Evolutionary conservation across 64 coral and sea anemone species (phyloP).

Genomic region (Dendronephthya gigantea): DNA sequence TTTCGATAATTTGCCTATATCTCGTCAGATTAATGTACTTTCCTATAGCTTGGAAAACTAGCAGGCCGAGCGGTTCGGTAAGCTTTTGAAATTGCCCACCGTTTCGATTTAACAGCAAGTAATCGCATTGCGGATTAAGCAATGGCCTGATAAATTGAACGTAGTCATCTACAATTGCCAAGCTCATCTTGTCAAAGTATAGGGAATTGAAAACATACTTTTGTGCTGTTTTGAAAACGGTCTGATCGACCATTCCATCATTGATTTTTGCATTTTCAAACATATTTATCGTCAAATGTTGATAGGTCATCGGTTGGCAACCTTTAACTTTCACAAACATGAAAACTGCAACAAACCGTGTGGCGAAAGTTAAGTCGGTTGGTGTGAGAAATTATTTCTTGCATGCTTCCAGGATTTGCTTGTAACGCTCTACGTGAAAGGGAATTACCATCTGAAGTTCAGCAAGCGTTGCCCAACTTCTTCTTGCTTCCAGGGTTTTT

Average conservation of each 20-base stretch:
- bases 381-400: neutral
- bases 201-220: slow-evolving; percentile 23
- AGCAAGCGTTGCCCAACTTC: slow-evolving; percentile 6
- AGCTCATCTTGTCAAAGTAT: neutral
- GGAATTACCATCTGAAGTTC: neutral
- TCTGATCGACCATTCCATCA: slow-evolving; percentile 29
- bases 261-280: slow-evolving; percentile 14
- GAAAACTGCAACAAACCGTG: neutral
- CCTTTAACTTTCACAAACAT: slow-evolving; percentile 26
- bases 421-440: neutral
- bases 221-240: slow-evolving; percentile 9
- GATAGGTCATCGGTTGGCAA: slow-evolving; percentile 25
- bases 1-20: slow-evolving; percentile 55
- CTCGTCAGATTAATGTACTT: slow-evolving; percentile 43
- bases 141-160: neutral
- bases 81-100: slow-evolving; percentile 34
- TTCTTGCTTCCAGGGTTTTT: neutral
- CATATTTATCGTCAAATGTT: slow-evolving; percentile 14
- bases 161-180: neutral
- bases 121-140: slow-evolving; percentile 34
- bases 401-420: neutral
- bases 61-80: slow-evolving; percentile 12
- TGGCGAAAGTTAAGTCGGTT: neutral
- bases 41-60: slow-evolving; percentile 43
- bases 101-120: slow-evolving; percentile 38